Percentiles rank a stretch among this genome's conserved stretches.
Conservation (phyloP, 2,888 invertebrate genomes). For the Crioceris asparagi region DNA sequence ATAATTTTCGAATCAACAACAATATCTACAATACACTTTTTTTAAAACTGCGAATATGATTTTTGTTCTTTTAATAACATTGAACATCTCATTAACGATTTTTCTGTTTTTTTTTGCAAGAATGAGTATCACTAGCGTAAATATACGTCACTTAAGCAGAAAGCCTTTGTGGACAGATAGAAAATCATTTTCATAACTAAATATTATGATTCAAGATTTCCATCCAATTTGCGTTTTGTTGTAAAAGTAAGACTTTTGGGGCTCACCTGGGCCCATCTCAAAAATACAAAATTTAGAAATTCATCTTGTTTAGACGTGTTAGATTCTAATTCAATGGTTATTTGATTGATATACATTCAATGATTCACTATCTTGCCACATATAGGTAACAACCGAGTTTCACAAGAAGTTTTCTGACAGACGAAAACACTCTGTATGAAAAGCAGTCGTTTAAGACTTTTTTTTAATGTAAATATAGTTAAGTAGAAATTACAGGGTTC, state of each 20-base stretch:
- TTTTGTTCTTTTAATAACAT: constrained; percentile 46
- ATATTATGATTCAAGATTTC: not conserved
- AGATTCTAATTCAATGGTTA: not conserved
- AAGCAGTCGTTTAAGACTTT: constrained; percentile 13
- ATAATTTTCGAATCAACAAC: constrained; percentile 28
- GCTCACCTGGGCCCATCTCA: too few relatives aligned
- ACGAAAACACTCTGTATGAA: constrained; percentile 11
- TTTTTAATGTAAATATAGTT: constrained; percentile 11
- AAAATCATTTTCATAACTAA: constrained; percentile 8
- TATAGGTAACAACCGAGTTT: too few relatives aligned
- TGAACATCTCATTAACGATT: constrained; percentile 52
- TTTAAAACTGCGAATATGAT: constrained; percentile 39
- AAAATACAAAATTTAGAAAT: not conserved
- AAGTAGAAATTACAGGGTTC: constrained; percentile 21
- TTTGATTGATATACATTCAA: too few relatives aligned
- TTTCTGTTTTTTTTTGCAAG: constrained; percentile 32
- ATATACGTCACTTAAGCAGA: constrained; percentile 32
- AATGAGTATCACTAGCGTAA: constrained; percentile 32
- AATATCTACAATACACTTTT: constrained; percentile 39
- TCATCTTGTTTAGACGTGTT: not conserved
- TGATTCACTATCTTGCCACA: too few relatives aligned
- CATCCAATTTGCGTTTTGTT: not conserved
- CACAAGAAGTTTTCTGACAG: too few relatives aligned
- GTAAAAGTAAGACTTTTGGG: not conserved
- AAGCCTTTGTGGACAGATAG: constrained; percentile 21